Conservation (phyloP, 35 echinoderm and acorn worm species). For the Apostichopus japonicus region DNA sequence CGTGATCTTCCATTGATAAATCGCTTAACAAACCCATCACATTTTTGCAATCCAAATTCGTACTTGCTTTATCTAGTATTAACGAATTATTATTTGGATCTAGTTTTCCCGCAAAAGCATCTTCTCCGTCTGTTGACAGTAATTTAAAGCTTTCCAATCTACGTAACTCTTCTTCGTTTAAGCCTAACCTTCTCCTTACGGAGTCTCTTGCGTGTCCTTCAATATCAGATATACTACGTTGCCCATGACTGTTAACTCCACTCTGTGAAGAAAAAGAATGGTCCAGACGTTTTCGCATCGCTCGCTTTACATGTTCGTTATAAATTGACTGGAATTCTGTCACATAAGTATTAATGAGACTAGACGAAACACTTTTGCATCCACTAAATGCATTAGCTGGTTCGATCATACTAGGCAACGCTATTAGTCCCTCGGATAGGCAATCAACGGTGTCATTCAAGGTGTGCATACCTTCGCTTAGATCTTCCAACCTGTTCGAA, state of each 20-base stretch:
- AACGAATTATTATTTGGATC: conserved; percentile 32
- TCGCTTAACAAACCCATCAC: background rate
- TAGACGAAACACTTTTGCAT: background rate
- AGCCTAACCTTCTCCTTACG: conserved; percentile 34
- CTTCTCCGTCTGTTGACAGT: background rate
- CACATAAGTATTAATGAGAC: background rate
- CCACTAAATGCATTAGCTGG: background rate
- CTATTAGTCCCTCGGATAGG: conserved; percentile 5
- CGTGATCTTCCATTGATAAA: conserved; percentile 21
- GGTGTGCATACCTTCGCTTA: background rate
- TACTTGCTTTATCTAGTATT: background rate
- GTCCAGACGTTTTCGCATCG: conserved; percentile 34
- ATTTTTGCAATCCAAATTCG: background rate
- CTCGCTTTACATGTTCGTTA: conserved; percentile 40
- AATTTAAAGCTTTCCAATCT: conserved; percentile 13
- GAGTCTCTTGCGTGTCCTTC: conserved; percentile 27
- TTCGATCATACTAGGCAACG: background rate
- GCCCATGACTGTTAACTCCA: background rate
- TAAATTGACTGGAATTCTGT: conserved; percentile 33
- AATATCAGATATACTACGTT: background rate
- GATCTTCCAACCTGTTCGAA: background rate
- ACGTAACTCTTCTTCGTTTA: conserved; percentile 14
- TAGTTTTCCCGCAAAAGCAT: background rate
- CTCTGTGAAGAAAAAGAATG: conserved; percentile 7
- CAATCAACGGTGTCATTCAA: conserved; percentile 6